Evolutionary conservation across 2,113 vertebrate genomes (phyloP).

Genomic region (Semicossyphus pulcher): DNA sequence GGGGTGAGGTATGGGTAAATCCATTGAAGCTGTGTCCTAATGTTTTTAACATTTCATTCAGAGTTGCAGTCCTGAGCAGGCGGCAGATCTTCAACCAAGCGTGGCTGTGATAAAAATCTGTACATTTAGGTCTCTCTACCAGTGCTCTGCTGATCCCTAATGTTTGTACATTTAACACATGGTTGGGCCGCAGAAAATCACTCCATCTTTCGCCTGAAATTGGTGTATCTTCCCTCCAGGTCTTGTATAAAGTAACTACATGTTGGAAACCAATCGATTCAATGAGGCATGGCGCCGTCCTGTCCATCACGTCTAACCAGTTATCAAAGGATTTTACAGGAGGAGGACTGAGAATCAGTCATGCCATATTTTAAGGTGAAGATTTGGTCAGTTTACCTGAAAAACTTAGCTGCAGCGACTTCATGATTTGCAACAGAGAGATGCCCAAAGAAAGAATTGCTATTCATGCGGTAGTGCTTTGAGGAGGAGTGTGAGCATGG

Average conservation of each 20-base stretch:
- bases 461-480: neutral
- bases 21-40: neutral
- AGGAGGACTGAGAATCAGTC: neutral
- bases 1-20: neutral
- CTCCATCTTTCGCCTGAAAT: slow-evolving; percentile 19
- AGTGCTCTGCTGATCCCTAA: neutral
- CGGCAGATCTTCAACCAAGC: neutral
- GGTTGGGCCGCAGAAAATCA: neutral
- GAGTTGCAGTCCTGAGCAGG: neutral
- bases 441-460: neutral
- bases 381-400: neutral
- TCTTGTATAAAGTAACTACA: neutral
- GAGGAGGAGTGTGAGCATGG: slow-evolving; percentile 25
- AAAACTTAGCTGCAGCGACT: neutral
- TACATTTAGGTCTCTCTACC: neutral
- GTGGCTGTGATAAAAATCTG: too few relatives aligned
- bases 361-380: slow-evolving; percentile 9
- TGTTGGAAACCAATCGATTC: slow-evolving; percentile 11
- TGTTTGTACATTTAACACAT: slow-evolving; percentile 15
- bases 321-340: slow-evolving; percentile 1
- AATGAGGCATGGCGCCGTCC: slow-evolving; percentile 17
- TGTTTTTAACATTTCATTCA: neutral
- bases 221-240: neutral
- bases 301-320: slow-evolving; percentile 25
- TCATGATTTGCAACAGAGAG: neutral